phyloP scores from a whole-genome alignment of 2,113 vertebrate genomes.

The Hirundichthys speculiger region DNA sequence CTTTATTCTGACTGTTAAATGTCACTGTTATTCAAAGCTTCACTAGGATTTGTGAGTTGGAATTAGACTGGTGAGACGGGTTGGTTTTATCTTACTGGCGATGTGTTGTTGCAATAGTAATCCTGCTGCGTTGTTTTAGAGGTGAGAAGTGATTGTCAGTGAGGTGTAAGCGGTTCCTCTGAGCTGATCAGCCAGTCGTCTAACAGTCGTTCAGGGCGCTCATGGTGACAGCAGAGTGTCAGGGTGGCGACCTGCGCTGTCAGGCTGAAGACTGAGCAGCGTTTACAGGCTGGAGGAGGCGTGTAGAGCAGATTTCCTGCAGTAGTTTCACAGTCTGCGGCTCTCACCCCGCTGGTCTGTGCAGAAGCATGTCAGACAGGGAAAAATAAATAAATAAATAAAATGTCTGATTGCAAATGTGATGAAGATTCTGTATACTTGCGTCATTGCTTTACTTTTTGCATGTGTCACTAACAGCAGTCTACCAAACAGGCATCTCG shows the following conservation, averaged over 20 bases:
- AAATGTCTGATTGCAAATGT: constrained; percentile 33
- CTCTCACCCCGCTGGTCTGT: background rate
- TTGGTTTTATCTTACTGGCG: too few species aligned
- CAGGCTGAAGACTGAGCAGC: constrained; percentile 10
- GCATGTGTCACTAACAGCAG: constrained; percentile 79
- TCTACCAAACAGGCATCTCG: constrained; percentile 93
- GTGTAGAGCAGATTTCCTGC: constrained; percentile 7
- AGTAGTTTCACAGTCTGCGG: background rate
- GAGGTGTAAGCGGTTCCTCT: background rate
- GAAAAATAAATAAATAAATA: background rate
- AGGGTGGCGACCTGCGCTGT: constrained; percentile 12
- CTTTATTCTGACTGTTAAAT: too few species aligned
- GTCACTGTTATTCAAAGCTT: too few species aligned
- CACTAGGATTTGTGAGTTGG: too few species aligned
- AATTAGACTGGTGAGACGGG: too few species aligned
- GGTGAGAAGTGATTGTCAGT: background rate
- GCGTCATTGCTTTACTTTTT: constrained; percentile 72
- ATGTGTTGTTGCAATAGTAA: too few species aligned
- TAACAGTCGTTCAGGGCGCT: background rate
- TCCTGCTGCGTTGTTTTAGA: too few species aligned
- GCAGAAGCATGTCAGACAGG: background rate
- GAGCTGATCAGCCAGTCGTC: background rate
- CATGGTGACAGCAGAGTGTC: background rate
- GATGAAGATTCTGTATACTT: constrained; percentile 39
- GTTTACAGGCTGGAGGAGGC: constrained; percentile 27